A percentile compares a stretch with the other conserved stretches of the same genome.
These are phyloP conservation scores for Emmelina monodactyla DNA, from an alignment of 2,888 invertebrate species.

Conservation along the genomic window DNA sequence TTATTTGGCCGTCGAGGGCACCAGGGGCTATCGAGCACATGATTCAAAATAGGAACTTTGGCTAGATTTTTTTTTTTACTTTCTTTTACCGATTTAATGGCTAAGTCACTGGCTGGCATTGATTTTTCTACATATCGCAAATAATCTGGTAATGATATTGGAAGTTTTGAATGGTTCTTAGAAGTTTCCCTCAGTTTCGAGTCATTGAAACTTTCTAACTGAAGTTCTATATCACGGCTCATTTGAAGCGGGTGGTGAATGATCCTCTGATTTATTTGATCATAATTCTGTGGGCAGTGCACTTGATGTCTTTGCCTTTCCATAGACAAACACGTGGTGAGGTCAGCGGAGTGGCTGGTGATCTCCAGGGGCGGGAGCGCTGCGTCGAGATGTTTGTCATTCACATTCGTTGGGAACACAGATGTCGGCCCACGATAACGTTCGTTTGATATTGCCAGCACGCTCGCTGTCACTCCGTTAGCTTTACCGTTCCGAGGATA, in stretches of 20 bases:
- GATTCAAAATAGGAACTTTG: conserved; percentile 46
- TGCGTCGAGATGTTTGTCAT: conserved; percentile 32
- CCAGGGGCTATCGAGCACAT: conserved; percentile 68
- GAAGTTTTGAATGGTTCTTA: too few species aligned
- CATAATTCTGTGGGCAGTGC: neutral
- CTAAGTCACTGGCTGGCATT: too few species aligned
- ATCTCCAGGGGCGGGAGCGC: conserved; percentile 25
- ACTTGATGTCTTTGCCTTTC: neutral
- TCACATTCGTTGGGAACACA: conserved; percentile 49
- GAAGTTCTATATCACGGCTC: neutral
- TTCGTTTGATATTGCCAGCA: conserved; percentile 54
- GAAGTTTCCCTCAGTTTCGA: too few species aligned
- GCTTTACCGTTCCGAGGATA: conserved; percentile 51
- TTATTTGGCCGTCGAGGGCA: conserved; percentile 42
- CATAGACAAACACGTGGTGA: neutral
- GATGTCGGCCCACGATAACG: conserved; percentile 46
- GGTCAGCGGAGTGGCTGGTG: conserved; percentile 23
- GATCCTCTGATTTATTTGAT: neutral
- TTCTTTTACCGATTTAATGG: too few species aligned
- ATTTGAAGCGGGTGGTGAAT: conserved; percentile 1
- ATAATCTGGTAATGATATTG: too few species aligned
- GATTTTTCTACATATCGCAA: too few species aligned
- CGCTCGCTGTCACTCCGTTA: conserved; percentile 49
- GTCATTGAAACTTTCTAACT: conserved; percentile 2
- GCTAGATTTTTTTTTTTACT: conserved; percentile 4